Evolutionary conservation across 2,113 vertebrate genomes (phyloP).

Genomic region (Crotophaga sulcirostris): DNA sequence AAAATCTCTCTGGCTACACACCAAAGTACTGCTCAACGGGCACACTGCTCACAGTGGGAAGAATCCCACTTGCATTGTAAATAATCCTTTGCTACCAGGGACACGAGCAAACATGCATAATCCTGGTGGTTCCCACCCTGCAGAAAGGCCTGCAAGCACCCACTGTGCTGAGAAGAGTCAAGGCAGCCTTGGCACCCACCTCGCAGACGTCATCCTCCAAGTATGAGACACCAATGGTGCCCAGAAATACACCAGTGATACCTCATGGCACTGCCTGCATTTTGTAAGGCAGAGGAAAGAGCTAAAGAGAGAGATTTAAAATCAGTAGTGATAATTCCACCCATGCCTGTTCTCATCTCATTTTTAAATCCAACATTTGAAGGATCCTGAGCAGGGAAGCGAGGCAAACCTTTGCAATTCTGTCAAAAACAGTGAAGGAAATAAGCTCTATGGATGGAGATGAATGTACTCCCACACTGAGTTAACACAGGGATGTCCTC

Average conservation of each 20-base stretch:
- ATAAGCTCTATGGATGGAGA: background rate
- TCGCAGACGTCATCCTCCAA: background rate
- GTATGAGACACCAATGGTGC: background rate
- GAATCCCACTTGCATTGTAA: background rate
- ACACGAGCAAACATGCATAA: background rate
- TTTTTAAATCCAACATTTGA: background rate
- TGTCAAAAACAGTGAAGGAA: background rate
- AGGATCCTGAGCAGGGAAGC: background rate
- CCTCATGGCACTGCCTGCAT: background rate
- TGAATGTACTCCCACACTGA: accelerated
- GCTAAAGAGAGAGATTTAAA: background rate
- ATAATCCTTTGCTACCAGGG: slow-evolving; percentile 58
- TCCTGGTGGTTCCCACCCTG: background rate
- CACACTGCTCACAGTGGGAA: background rate
- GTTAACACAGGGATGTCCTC: background rate
- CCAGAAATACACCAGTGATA: background rate
- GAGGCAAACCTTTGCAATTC: background rate
- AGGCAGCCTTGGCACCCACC: background rate
- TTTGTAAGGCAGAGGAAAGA: background rate
- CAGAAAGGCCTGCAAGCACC: slow-evolving; percentile 1
- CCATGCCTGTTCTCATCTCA: background rate
- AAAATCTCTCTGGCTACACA: background rate
- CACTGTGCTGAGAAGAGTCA: background rate
- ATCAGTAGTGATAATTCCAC: background rate
- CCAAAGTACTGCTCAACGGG: background rate